Base-by-base conservation (phyloP, 2,113 vertebrate genomes). In the Tyto alba region DNA sequence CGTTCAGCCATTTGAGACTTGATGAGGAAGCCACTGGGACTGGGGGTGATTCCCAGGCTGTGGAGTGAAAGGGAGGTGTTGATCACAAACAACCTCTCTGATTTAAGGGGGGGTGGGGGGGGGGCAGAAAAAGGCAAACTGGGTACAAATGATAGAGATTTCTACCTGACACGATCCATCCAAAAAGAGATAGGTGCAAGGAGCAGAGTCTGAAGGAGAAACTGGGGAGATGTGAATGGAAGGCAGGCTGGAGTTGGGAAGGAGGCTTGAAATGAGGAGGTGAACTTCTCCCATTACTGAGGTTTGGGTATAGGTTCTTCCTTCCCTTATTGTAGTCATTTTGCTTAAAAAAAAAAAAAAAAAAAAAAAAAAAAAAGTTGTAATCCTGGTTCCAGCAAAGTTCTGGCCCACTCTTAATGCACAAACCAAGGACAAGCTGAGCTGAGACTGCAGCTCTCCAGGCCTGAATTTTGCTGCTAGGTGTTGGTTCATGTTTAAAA, bases 331-430 rank as follows among this genome's bases (percentile, higher is more conserved):
- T 41, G 1, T 27, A 20, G 10, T 50, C 8, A 1, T 16, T 67
- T 56, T 13, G 10, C 64, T 36, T 32, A 11, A 36, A 36, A 64
- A 78, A 59, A 30, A 36, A 36, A 8, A 41, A 20, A 30, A 36
- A 36, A 8, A 41, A 20, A 11, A 36, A 36, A 64, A 78, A 59
- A 30, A 36, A 36, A 8, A 41, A 20, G 6, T 22, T 86, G 32
- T 16, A 29, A 25, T 60, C 66, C 43, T 3, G 2, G 2, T 82
- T 83, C 41, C 62, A 78, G 50, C 41, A 9, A 9, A 15, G 6
- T 22, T 52, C 47, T 71, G n/a, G 3, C 72, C 48, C 0, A 1
- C 19, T 43, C 40, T 36, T 38, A 13, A 30, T 9, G 40, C 0
- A 0, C 30, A 45, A 66, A 29, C 60, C 0, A 1, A 63, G 68